Evolutionary conservation across 2,888 invertebrate species (phyloP), one percentile per base, ranked within the genome.

Genomic region (Volucella bombylans): DNA sequence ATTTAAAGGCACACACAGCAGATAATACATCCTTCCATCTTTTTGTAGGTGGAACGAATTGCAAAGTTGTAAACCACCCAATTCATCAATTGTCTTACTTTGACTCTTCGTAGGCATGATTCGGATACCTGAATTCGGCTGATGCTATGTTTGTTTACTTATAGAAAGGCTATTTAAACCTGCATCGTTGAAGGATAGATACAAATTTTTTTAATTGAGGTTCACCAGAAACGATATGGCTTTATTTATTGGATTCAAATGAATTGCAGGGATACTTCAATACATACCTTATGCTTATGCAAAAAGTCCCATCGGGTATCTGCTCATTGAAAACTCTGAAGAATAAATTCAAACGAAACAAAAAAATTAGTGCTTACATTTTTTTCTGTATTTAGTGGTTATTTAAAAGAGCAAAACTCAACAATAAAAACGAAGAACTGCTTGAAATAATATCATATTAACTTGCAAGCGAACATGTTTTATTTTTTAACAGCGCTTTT

Each of bases 181-280:
- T 41, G 31, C 45, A 14, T 43, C 9, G 14, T 18, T 10, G 14
- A 38, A 38, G 45, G 11, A 49, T 39, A 8, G 47, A 10, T 71
- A 41, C n/a, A 23, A n/a, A 3, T 12, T 55, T 71, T 59, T 78
- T 71, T 64, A 78, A 71, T 71, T 78, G 77, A 71, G 71, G 71
- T 71, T 78, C 71, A 69, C 77, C 77, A 71, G 77, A 78, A 71
- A 15, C 50, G 62, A 78, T 54, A 78, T 78, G 77, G 64, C 77
- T 78, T 62, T 62, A 64, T 78, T 71, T 55, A 71, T 62, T 55
- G 61, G n/a, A 55, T 71, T 78, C 64, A 71, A 64, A 78, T 49
- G 49, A 62, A 78, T 55, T 23, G 15, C 45, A 54, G 52, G 47
- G 38, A 61, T 61, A 39, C 72, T 62, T 62, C 6, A 11, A 12